Base-by-base conservation (phyloP, 2,797 vertebrate species). In the Numenius phaeopus region DNA sequence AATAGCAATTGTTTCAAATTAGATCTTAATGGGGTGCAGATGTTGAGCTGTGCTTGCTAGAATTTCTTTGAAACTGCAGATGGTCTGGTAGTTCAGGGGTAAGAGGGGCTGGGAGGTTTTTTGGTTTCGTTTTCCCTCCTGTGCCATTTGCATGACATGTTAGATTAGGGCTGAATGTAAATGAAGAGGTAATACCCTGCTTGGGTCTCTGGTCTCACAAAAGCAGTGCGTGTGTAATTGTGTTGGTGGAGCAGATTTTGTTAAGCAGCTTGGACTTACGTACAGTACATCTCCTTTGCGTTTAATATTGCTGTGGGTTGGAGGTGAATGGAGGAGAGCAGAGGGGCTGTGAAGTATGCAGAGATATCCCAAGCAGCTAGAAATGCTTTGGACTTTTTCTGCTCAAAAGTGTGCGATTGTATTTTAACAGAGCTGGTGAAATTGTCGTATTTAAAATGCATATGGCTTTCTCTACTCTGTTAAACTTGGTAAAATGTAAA, bases 1-100 rank as follows among this genome's bases (percentile, higher is more conserved):
- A 97, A 95, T 84, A 92, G 92, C 95, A 95, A 97, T 97, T 95
- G 96, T 96, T 97, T 97, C 81, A 97, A 97, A 97, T 89, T 87
- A 93, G 80, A 80, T 70, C 54, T 58, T 97, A 95, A 98, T 86
- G 95, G 94, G 87, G 88, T 92, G 80, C 97, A 98, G 97, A 97
- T 97, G 96, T 95, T 46, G 58, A 94, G 70, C 59, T 89, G 71
- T 46, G 83, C 65, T 73, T 88, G 78, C 57, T 96, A 83, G 84
- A 90, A 91, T 91, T 86, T 94, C 91, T 97, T 97, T 97, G 96
- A 97, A 98, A 97, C n/a, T 88, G 86, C 97, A 97, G 89, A 94
- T 96, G 96, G 97, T 78, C 62, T 93, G 64, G 92, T 96, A 93
- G 95, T 92, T 94, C 90, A 89, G 72, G 90, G 85, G 39, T 95